These are phyloP conservation scores for Hafferia zeledoni DNA, from an alignment of 2,797 vertebrate species.

Conservation along the genomic window DNA sequence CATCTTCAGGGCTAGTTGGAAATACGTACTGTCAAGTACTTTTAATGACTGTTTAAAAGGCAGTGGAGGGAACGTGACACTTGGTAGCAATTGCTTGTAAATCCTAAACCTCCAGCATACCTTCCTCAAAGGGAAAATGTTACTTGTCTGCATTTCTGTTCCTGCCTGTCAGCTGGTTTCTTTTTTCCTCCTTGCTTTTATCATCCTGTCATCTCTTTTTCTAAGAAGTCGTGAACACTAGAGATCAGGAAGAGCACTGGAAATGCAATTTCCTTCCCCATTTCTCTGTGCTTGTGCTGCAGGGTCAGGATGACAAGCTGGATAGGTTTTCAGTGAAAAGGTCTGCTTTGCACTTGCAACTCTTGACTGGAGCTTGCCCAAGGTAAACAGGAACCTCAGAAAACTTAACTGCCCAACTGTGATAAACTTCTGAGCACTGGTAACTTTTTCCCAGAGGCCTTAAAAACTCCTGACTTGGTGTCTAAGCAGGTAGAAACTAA, in stretches of 20 bases:
- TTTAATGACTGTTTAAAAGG: not conserved
- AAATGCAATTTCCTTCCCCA: not conserved
- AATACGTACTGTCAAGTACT: not conserved
- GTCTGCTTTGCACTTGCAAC: not conserved
- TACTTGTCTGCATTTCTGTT: not conserved
- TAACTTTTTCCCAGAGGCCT: not conserved
- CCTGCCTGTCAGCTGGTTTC: not conserved
- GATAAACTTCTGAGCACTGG: slow-evolving; percentile 2
- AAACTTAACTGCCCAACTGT: not conserved
- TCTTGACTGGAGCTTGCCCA: not conserved
- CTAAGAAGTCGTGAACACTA: not conserved
- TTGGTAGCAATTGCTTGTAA: not conserved
- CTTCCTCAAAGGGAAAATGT: not conserved
- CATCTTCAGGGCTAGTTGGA: not conserved
- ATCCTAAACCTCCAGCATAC: not conserved
- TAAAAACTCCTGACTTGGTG: not conserved
- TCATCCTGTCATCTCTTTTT: not conserved
- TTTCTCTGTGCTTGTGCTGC: not conserved
- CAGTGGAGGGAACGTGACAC: not conserved
- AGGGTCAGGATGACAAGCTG: not conserved
- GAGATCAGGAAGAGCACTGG: not conserved
- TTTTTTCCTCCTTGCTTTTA: not conserved
- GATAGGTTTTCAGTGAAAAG: not conserved
- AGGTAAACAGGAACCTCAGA: slow-evolving; percentile 19
- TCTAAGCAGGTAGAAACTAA: slow-evolving; percentile 1